Evolutionary conservation across 2,888 invertebrate species (phyloP), one percentile per base, ranked within the genome.

Genomic region (Erynnis tages): DNA sequence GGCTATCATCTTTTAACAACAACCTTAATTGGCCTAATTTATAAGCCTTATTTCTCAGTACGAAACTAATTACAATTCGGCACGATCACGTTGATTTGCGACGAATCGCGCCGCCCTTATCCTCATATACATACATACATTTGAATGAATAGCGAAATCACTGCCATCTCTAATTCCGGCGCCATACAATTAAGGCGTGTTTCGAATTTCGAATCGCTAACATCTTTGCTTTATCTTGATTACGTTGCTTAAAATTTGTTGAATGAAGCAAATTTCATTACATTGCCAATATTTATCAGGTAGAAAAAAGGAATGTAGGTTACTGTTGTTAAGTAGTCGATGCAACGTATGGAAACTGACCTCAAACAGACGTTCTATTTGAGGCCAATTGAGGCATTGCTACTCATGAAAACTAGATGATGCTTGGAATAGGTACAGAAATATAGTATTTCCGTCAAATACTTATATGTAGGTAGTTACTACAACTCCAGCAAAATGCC

Each of bases 101-200:
- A 57, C 41, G 27, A 49, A 49, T 32, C 7, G 23, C 32, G 48
- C 14, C 25, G 13, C 40, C 40, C 32, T 49, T 27, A 49, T 41
- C 16, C 41, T 27, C 41, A 34, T 34, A 49, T 37, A 40, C 41
- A 34, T 34, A 49, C 29, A 40, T 34, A 54, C 55, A 52, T 55
- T 49, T 45, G 49, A 54, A 55, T 57, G 53, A 54, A 53, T 53
- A 55, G 54, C 55, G 50, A 55, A 57, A 54, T 57, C 46, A 55
- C 50, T 53, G 37, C 27, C 43, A 47, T 50, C 52, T 44, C 49
- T 54, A 53, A 54, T 55, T 55, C 47, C 41, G 23, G 23, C n/a
- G 7, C 27, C 34, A 50, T 50, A 44, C 44, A 62, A 66, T 64
- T 61, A 61, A 59, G 56, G 56, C 62, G 58, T 63, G 66, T 66